Conservation (phyloP, 2,113 vertebrate genomes). For the Hassar affinis region DNA sequence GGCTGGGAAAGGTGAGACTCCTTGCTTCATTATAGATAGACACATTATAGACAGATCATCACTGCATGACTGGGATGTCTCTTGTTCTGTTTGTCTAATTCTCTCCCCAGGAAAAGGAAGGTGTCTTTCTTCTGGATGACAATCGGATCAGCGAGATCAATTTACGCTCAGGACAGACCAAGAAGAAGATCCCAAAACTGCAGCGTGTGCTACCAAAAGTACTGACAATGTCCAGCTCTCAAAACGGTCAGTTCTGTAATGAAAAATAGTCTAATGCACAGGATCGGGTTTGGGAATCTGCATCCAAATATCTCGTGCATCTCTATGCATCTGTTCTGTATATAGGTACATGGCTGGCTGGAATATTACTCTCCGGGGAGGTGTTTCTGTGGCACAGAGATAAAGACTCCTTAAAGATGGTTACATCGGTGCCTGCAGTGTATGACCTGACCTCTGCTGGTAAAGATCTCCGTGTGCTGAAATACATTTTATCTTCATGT, state of each 20-base stretch:
- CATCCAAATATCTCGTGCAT: background rate
- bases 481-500: background rate
- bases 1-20: slow-evolving; percentile 74
- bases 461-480: slow-evolving; percentile 67
- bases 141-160: slow-evolving; percentile 87
- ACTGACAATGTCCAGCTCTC: slow-evolving; percentile 78
- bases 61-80: too few species aligned
- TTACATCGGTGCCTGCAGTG: slow-evolving; percentile 71
- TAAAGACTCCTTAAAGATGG: slow-evolving; percentile 79
- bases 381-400: slow-evolving; percentile 95
- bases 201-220: slow-evolving; percentile 81
- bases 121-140: slow-evolving; percentile 85
- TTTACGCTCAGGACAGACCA: slow-evolving; percentile 83
- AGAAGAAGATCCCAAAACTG: slow-evolving; percentile 82
- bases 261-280: background rate
- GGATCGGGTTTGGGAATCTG: background rate
- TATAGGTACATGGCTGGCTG: slow-evolving; percentile 86
- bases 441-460: slow-evolving; percentile 64
- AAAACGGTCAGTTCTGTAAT: slow-evolving; percentile 72
- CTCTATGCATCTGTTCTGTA: slow-evolving; percentile 10
- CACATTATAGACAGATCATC: too few species aligned
- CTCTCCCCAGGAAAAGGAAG: slow-evolving; percentile 83
- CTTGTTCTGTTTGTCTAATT: too few species aligned
- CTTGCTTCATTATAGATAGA: too few species aligned
- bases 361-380: slow-evolving; percentile 82